Evolutionary conservation across 2,888 invertebrate genomes (phyloP).

Genomic region (Corbicula japonica): DNA sequence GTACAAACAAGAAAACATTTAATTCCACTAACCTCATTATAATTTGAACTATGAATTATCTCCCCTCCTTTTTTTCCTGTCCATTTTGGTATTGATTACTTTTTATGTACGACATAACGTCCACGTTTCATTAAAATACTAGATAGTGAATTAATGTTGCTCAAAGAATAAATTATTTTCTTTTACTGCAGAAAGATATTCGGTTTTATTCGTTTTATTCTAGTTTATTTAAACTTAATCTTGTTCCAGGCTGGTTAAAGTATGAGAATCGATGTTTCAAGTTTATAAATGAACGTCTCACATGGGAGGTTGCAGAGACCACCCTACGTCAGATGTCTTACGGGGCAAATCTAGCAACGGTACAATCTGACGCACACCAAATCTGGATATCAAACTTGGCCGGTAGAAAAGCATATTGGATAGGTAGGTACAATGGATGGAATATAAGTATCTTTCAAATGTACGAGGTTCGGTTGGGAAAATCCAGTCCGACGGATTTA

Average conservation of each 20-base stretch:
- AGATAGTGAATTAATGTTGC: background rate
- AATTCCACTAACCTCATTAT: no score
- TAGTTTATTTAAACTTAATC: background rate
- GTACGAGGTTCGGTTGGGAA: no score
- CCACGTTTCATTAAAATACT: no score
- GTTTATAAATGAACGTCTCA: conserved; percentile 77
- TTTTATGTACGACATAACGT: no score
- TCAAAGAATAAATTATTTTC: background rate
- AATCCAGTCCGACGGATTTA: no score
- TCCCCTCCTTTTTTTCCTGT: no score
- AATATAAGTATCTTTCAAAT: no score
- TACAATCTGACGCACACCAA: conserved; percentile 79
- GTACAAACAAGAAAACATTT: no score
- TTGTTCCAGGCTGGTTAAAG: conserved; percentile 79
- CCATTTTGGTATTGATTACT: no score
- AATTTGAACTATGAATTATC: no score
- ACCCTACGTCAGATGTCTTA: conserved; percentile 77
- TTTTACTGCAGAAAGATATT: background rate
- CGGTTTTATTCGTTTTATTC: background rate
- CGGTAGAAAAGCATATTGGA: conserved; percentile 83
- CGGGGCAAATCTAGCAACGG: conserved; percentile 80
- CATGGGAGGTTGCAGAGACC: conserved; percentile 83
- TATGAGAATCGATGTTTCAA: conserved; percentile 83
- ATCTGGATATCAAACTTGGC: conserved; percentile 79
- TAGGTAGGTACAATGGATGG: conserved; percentile 82